Conservation (phyloP, 2,797 vertebrate genomes). For the Onychomys torridus region DNA sequence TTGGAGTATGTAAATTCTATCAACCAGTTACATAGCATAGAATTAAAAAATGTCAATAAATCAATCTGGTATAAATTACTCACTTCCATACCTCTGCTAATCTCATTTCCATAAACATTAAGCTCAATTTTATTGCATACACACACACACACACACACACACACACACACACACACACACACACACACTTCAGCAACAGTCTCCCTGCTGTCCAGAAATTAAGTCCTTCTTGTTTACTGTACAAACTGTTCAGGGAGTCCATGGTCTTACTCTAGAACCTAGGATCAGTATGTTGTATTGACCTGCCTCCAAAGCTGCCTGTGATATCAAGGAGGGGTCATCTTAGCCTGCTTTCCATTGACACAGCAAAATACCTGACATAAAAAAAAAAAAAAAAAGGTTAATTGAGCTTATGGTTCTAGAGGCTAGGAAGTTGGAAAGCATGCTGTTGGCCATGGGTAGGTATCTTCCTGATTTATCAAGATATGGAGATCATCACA, state of each 20-base stretch:
- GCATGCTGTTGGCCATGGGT: no score
- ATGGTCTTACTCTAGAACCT: not conserved
- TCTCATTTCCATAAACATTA: not conserved
- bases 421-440: not conserved
- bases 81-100: not conserved
- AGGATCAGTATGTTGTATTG: fast-evolving
- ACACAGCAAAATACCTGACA: not conserved
- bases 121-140: not conserved
- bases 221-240: not conserved
- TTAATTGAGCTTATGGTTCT: not conserved
- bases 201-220: not conserved
- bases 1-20: not conserved
- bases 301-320: no score
- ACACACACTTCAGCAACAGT: not conserved
- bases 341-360: not conserved
- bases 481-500: not conserved
- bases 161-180: not conserved
- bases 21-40: not conserved
- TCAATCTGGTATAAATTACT: not conserved
- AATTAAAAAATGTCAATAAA: not conserved
- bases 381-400: not conserved
- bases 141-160: not conserved
- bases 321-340: not conserved
- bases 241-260: no score
- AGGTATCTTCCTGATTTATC: no score